A percentile compares a stretch with the other conserved stretches of the same genome.
phyloP scores from a whole-genome alignment of 2,888 invertebrate species.

The Melanostoma scalare region DNA sequence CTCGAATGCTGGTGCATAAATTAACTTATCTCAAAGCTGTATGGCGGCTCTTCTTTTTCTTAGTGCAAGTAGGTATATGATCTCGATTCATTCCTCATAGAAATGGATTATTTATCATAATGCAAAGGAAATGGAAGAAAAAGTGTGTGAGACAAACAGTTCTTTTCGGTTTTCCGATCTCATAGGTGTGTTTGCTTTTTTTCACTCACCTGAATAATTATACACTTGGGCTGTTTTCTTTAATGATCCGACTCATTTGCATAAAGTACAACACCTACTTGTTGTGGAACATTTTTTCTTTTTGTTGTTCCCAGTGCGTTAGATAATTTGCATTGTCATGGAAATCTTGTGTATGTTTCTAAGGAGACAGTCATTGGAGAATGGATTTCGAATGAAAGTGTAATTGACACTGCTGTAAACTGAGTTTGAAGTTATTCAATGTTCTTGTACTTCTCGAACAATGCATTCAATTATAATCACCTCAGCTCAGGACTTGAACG shows the following conservation, averaged over 20 bases:
- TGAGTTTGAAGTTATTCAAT: no score
- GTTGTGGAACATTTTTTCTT: constrained; percentile 2
- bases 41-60: constrained; percentile 43
- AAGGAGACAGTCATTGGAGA: not conserved
- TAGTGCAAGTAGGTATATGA: constrained; percentile 22
- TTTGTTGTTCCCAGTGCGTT: constrained; percentile 6
- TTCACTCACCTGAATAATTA: constrained; percentile 42
- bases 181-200: not conserved
- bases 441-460: no score
- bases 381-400: no score
- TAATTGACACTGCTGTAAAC: no score
- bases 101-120: constrained; percentile 45
- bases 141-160: constrained; percentile 38
- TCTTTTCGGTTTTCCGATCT: constrained; percentile 39
- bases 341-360: not conserved
- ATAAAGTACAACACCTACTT: constrained; percentile 20
- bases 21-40: constrained; percentile 32
- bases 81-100: constrained; percentile 30
- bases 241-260: constrained; percentile 53
- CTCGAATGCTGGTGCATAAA: constrained; percentile 50
- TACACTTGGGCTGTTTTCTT: constrained; percentile 45
- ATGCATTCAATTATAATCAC: no score
- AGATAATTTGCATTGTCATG: constrained; percentile 32
- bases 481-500: no score
- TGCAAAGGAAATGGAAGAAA: constrained; percentile 35